A percentile compares a stretch with the other conserved stretches of the same genome.
These are phyloP conservation scores for Erythrocercus mccallii DNA, from an alignment of 2,113 vertebrate species.

Conservation along the genomic window DNA sequence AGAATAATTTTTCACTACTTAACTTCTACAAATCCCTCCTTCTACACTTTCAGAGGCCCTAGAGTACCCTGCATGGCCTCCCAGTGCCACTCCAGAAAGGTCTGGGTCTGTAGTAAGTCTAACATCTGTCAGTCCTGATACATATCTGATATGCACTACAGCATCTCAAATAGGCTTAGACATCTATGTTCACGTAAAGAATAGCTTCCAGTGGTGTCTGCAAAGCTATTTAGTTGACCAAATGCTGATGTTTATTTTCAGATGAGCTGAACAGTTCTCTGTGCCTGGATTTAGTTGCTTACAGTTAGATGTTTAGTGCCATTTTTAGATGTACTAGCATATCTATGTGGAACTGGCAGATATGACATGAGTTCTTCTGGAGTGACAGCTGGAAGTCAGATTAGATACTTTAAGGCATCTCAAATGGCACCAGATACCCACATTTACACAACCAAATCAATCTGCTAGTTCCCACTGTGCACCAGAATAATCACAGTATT, in stretches of 20 bases:
- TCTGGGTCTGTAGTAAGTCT: not conserved
- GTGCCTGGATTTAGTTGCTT: not conserved
- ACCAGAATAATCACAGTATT: not conserved
- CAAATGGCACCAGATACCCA: not conserved
- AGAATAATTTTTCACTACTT: not conserved
- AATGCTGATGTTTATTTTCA: conserved; percentile 16
- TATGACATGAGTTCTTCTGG: not conserved
- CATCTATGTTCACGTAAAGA: not conserved
- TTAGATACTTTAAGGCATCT: not conserved
- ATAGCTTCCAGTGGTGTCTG: not conserved
- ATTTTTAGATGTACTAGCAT: not conserved
- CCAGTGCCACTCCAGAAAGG: not conserved
- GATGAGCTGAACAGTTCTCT: not conserved
- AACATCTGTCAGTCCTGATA: not conserved
- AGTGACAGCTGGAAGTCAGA: not conserved
- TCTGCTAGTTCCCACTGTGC: not conserved
- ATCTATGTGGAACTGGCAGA: not conserved
- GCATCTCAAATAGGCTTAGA: not conserved
- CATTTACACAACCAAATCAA: not conserved
- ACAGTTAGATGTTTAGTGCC: not conserved
- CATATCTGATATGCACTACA: not conserved
- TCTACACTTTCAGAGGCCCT: not conserved
- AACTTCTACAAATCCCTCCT: not conserved
- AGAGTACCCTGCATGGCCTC: not conserved
- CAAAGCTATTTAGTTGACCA: not conserved